Conservation (phyloP, 2,113 vertebrate genomes). For the Platanista minor region DNA sequence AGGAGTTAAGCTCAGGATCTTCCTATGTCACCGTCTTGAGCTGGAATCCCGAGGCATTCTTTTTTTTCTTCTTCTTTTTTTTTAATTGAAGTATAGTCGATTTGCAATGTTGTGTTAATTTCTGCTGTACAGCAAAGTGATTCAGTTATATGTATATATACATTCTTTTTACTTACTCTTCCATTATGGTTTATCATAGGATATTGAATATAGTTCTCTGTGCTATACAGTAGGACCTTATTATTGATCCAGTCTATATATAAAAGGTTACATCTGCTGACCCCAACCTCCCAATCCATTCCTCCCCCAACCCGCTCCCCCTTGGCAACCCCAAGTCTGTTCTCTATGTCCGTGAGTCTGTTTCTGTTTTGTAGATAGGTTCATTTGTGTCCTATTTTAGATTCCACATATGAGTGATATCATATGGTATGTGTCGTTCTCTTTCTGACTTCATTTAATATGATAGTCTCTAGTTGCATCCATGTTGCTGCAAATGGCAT, state of each 20-base stretch:
- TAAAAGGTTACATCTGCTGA: neutral
- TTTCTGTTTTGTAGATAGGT: neutral
- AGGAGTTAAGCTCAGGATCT: neutral
- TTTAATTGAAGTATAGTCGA: neutral
- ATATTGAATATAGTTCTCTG: neutral
- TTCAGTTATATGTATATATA: neutral
- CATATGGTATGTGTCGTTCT: neutral
- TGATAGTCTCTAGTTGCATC: neutral
- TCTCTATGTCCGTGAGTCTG: neutral
- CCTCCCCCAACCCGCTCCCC: neutral
- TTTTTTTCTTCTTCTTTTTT: neutral
- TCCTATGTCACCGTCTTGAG: neutral
- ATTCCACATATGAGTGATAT: neutral
- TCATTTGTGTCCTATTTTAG: neutral
- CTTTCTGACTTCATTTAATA: neutral
- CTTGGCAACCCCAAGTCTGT: neutral
- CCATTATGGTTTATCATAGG: neutral
- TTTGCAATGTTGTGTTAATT: neutral
- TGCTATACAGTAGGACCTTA: neutral
- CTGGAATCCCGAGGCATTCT: neutral
- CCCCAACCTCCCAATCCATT: neutral
- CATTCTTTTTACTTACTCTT: neutral
- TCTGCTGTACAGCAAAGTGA: neutral
- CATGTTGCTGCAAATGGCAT: neutral
- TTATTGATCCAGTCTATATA: neutral